Conservation (phyloP, 2,113 vertebrate genomes). For the Dipodomys merriami region DNA sequence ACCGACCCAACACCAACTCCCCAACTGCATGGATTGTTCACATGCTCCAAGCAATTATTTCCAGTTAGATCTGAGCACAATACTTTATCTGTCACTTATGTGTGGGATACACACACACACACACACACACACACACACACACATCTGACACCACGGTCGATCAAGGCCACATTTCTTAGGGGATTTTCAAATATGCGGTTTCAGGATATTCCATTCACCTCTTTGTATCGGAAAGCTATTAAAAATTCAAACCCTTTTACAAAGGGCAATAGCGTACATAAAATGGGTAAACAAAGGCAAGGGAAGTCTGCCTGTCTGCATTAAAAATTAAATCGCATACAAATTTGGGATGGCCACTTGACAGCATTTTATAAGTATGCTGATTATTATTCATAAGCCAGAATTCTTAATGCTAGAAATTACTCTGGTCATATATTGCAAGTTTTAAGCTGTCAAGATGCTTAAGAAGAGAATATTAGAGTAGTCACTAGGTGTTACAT, state of each 20-base stretch:
- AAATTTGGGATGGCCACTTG: not conserved
- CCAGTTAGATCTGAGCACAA: not conserved
- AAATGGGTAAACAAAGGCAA: conserved; percentile 11
- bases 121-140: too few species aligned
- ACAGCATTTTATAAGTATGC: not conserved
- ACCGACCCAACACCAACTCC: not conserved
- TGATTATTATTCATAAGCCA: not conserved
- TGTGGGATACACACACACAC: not conserved
- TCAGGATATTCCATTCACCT: not conserved
- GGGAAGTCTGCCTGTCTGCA: not conserved
- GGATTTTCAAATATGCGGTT: not conserved
- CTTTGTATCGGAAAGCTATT: not conserved
- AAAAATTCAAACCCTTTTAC: conserved; percentile 21
- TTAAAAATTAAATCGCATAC: not conserved
- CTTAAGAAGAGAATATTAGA: not conserved
- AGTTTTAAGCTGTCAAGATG: not conserved
- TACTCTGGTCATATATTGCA: not conserved
- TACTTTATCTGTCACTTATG: not conserved
- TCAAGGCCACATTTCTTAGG: not conserved
- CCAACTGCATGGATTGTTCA: rapidly evolving
- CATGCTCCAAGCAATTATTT: not conserved
- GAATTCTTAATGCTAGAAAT: conserved; percentile 6
- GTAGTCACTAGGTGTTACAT: rapidly evolving
- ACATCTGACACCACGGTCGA: not conserved
- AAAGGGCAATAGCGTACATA: not conserved